Evolutionary conservation across 2,797 vertebrate species (phyloP), one percentile per base, ranked within the genome.

Genomic region (Sebastes dallii): DNA sequence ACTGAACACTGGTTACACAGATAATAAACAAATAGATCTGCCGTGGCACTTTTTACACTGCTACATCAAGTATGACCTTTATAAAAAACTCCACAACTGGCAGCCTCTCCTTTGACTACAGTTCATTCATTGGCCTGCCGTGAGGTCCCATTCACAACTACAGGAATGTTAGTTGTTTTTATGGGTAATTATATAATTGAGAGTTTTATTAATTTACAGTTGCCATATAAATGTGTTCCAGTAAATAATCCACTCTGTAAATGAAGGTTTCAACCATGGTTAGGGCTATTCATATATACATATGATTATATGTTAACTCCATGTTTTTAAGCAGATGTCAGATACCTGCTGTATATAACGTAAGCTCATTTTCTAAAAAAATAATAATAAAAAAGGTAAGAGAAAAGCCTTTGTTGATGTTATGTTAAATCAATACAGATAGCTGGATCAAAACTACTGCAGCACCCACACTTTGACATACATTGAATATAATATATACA

Each of bases 11-110:
- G 82, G 87, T 93, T 91, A 88, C 68, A 90, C 75, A 83, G 83
- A 88, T 88, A 80, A 91, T 91, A 90, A 93, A 92, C 86, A 92
- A 83, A 92, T 81, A 77, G 81, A 80, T 88, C 77, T 60, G 80
- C 78, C 2, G 2, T 83, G 81, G 78, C 72, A 82, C 87, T 91
- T 91, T 91, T 90, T 82, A 91, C 46, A 76, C 82, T 34, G 62
- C 32, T 71, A 68, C 78, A 87, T 92, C 87, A 90, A 89, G 78
- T 65, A 62, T 91, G 83, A 91, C 90, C 92, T 92, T 92, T 88
- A 90, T 85, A 76, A 85, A 89, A 84, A 65, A 52, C 50, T 60
- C 50, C 25, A 70, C 73, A 59, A 75, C 42, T 80, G 71, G 87
- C 69, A 68, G 55, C 52, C 58, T 80, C 76, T 56, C 16, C 62